Evolutionary conservation across 2,113 vertebrate species (phyloP), one percentile per base, ranked within the genome.

Genomic region (Aspidoscelis tigris): DNA sequence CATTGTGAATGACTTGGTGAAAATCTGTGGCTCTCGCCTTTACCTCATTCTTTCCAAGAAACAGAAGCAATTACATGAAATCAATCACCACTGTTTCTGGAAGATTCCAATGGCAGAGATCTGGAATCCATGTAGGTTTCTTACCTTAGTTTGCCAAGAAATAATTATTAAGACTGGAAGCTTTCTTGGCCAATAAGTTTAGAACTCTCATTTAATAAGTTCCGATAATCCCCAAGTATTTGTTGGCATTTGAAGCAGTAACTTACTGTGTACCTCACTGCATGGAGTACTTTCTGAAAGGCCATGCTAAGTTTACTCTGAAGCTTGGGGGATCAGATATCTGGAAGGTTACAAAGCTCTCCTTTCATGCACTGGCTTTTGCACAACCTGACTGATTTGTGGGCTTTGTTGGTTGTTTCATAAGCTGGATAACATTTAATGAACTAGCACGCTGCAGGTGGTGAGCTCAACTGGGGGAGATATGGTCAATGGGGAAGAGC

Each of bases 251-350:
- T 88, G 7, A 84, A 68, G 65, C 80, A 39, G 79, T 64, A 87
- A 90, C 93, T 93, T 93, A 86, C 84, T 89, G 86, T 81, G 0
- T 86, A 84, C 91, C 88, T 89, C 83, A 26, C 90, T 79, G 50
- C 85, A 24, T 87, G 77, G 41, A 91, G 92, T 61, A 70, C 88
- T 93, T 91, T 93, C 91, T 1, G 0, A 93, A 94, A 94, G 93
- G 94, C 90, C 94, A 93, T 75, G 90, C 93, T 94, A 94, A 93
- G 91, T 94, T 94, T 94, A 93, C 91, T 76, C 86, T 1, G 41
- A 88, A 73, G 91, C 84, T 75, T 76, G 41, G 0, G 11, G 85
- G 88, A 93, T 94, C 93, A 73, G 88, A 14, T 94, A 55, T 81
- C 93, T 1, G 0, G 5, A 3, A 1, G 68, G n/a, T 10, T 18